phyloP scores from a whole-genome alignment of 2,888 invertebrate species.

The Ormia ochracea region DNA sequence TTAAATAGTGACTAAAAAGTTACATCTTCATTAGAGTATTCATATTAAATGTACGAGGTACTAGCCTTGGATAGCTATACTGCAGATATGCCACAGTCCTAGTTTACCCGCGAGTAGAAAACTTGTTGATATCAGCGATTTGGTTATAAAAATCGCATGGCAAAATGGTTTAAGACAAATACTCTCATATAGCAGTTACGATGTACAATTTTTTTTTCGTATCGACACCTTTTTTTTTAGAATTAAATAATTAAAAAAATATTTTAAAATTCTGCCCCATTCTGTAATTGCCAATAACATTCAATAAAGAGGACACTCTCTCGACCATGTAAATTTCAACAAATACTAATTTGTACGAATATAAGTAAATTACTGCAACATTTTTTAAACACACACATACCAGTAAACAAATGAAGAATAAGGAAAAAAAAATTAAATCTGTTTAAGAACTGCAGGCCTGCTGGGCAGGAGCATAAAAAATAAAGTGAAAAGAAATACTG shows the following conservation, averaged over 20 bases:
- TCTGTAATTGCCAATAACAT: constrained; percentile 10
- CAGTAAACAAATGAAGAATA: not conserved
- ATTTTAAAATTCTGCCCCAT: not conserved
- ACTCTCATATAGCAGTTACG: too few species aligned
- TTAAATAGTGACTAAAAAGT: too few species aligned
- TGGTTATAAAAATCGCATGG: too few species aligned
- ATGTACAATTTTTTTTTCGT: too few species aligned
- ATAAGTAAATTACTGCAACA: constrained; percentile 53
- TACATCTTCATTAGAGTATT: too few species aligned
- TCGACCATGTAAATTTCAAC: constrained; percentile 5
- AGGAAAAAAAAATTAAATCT: constrained; percentile 14
- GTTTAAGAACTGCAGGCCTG: constrained; percentile 48
- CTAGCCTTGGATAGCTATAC: too few species aligned
- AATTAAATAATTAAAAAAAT: not conserved
- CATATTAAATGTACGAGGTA: too few species aligned
- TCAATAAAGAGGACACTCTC: not conserved
- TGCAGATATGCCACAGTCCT: too few species aligned
- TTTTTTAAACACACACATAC: constrained; percentile 28
- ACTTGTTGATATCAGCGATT: too few species aligned
- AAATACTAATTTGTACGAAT: constrained; percentile 26
- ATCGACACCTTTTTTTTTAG: not conserved
- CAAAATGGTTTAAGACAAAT: too few species aligned
- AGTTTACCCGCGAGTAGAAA: too few species aligned
- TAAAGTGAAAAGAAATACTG: constrained; percentile 43
- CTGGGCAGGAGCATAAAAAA: constrained; percentile 44